Conservation (phyloP, 2,113 vertebrate species). For the Hemicordylus capensis region DNA sequence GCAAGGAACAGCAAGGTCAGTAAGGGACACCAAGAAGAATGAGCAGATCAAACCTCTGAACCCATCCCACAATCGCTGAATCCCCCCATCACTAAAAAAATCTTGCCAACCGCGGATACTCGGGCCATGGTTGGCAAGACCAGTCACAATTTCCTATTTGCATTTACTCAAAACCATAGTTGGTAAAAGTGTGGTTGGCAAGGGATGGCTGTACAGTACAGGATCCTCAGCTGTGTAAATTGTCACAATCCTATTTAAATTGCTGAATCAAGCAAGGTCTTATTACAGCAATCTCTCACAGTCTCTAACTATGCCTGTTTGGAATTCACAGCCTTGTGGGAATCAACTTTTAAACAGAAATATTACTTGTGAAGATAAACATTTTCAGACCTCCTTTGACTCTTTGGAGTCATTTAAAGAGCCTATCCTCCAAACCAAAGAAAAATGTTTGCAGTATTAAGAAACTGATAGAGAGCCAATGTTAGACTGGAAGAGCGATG, state of each 20-base stretch:
- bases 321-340: conserved; percentile 56
- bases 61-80: too few relatives aligned
- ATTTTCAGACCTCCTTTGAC: conserved; percentile 43
- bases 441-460: conserved; percentile 58
- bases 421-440: conserved; percentile 17
- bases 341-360: conserved; percentile 62
- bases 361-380: conserved; percentile 32
- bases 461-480: conserved; percentile 52
- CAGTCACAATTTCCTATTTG: too few relatives aligned
- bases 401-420: conserved; percentile 41
- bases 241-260: conserved; percentile 27
- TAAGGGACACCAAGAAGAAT: too few relatives aligned
- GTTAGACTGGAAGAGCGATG: conserved; percentile 45
- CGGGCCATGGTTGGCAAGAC: too few relatives aligned
- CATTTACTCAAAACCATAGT: too few relatives aligned
- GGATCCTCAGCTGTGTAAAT: conserved; percentile 37
- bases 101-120: too few relatives aligned
- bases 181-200: too few relatives aligned
- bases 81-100: too few relatives aligned
- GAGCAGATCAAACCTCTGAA: too few relatives aligned
- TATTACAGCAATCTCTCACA: conserved; percentile 27
- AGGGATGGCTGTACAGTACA: too few relatives aligned
- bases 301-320: conserved; percentile 57
- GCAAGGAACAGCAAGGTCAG: too few relatives aligned
- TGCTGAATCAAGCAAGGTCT: conserved; percentile 8